Conservation (phyloP, 2,113 vertebrate genomes). For the Hylia prasina region DNA sequence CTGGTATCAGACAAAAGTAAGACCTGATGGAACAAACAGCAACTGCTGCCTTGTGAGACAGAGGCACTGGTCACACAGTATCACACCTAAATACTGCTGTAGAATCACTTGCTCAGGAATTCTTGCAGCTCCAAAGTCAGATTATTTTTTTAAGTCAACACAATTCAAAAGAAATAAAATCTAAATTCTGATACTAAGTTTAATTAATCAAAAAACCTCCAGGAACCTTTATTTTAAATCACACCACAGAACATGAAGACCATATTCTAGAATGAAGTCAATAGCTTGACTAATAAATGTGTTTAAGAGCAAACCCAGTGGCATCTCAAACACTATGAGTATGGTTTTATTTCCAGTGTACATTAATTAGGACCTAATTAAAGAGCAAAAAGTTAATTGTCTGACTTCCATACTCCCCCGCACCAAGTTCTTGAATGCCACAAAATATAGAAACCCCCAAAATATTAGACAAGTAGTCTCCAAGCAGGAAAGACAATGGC, state of each 20-base stretch:
- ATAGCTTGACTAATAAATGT: neutral
- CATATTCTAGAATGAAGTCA: neutral
- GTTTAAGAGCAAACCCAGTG: neutral
- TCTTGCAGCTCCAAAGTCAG: neutral
- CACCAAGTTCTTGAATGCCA: neutral
- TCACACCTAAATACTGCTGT: neutral
- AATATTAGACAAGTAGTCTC: neutral
- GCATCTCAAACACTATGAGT: accelerated
- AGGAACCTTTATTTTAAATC: neutral
- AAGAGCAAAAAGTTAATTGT: neutral
- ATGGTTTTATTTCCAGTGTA: neutral
- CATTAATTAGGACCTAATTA: neutral
- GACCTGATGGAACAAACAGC: neutral
- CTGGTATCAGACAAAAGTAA: neutral
- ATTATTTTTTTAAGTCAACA: neutral
- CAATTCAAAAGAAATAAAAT: neutral
- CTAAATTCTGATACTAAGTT: neutral
- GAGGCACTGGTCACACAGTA: accelerated
- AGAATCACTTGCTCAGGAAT: neutral
- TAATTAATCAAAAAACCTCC: neutral
- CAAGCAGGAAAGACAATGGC: neutral
- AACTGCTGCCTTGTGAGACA: neutral
- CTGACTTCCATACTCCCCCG: neutral
- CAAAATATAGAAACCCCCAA: neutral
- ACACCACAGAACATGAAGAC: neutral